Conservation (phyloP, 2,797 vertebrate species). For the Rhynchotus rufescens region DNA sequence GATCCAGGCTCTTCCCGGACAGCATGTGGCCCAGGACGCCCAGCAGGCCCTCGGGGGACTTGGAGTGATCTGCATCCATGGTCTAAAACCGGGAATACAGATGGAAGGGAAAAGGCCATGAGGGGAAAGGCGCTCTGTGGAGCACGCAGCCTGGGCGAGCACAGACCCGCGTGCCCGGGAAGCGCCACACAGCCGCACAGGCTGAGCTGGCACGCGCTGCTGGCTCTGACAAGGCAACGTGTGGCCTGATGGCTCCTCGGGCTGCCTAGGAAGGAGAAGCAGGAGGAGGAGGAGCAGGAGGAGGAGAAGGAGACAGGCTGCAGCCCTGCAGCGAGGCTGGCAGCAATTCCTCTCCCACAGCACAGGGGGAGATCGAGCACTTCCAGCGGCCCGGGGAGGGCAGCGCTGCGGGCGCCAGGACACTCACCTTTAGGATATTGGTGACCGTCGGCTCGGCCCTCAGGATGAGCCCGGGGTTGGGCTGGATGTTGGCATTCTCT, state of each 20-base stretch:
- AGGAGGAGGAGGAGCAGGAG: not conserved
- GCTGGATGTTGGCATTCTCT: conserved; percentile 97
- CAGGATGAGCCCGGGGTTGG: conserved; percentile 95
- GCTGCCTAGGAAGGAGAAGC: not conserved
- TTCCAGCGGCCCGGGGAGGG: not conserved
- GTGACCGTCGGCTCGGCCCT: conserved; percentile 97
- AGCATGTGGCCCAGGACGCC: conserved; percentile 98
- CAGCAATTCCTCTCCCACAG: not conserved
- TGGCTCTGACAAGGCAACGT: not conserved
- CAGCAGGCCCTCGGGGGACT: conserved; percentile 94
- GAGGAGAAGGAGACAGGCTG: not conserved
- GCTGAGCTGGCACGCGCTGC: not conserved
- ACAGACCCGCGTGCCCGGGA: no score
- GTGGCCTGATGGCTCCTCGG: not conserved
- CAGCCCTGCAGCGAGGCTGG: not conserved
- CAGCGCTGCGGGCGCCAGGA: not conserved
- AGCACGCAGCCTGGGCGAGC: not conserved
- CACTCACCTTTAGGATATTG: conserved; percentile 94
- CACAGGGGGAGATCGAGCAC: not conserved
- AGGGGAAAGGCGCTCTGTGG: not conserved
- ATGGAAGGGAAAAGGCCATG: not conserved
- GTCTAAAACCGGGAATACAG: conserved; percentile 79
- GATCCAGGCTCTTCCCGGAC: conserved; percentile 95
- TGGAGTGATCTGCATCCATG: conserved; percentile 97
- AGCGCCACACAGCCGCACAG: not conserved